Evolutionary conservation across 1,140 invertebrate species (phyloP), one percentile per base, ranked within the genome.

Genomic region (Lordiphosa collinella): DNA sequence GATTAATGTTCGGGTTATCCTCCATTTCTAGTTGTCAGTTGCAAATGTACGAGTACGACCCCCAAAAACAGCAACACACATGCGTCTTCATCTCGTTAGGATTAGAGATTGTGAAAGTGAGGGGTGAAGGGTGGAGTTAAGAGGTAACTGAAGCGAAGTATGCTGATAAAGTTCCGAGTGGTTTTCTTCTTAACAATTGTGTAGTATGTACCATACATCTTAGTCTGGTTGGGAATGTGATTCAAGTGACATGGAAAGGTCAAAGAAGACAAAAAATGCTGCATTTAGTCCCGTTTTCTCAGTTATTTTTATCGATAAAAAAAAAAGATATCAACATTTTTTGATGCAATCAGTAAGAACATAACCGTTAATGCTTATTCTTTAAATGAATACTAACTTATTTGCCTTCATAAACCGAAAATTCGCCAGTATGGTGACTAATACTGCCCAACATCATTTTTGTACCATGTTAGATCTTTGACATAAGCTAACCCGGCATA

Each of bases 1-100:
- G 76, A 80, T 80, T 63, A 68, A 80, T 80, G 76, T 64, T 44
- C 66, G 12, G 76, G 64, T 63, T 82, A 82, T 80, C 66, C 76
- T 82, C 61, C 61, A 55, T 44, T 57, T 58, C 58, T 47, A 74
- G 71, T 71, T 80, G 76, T 80, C 76, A 80, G 50, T 82, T 80
- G 76, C 76, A 80, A 75, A 62, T 70, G 71, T 62, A 80, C 22
- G 22, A 25, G 22, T 70, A 47, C 52, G 55, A 43, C 50, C 40
- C 48, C 11, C 49, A 36, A 38, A 40, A 61, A 34, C 43, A 47
- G 48, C 41, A 9, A 63, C 46, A 40, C 46, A 63, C 54, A 51
- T 51, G 38, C 40, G 22, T 31, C 46, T 35, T 34, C 25, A 36
- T 37, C 32, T 44, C 53, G 43, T 57, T 63, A 43, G 49, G 41